These are phyloP conservation scores for Natrix natrix DNA, from an alignment of 2,797 vertebrate genomes.

Conservation along the genomic window DNA sequence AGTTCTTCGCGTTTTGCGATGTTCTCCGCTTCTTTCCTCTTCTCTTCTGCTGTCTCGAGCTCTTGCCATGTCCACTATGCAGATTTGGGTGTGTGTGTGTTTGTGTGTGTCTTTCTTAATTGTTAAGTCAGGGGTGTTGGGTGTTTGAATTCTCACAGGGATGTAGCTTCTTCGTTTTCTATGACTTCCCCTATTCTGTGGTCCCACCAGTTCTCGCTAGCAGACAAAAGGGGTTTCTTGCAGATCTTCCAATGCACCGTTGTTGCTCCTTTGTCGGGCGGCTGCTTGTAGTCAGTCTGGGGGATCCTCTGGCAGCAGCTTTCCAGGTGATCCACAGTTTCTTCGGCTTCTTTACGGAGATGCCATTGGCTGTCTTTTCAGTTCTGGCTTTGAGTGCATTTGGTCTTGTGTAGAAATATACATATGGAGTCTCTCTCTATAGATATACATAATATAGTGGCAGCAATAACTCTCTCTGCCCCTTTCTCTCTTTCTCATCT, in stretches of 20 bases:
- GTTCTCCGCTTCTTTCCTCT: too few relatives aligned
- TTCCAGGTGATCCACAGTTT: neutral
- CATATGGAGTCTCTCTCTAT: neutral
- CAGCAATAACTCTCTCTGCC: too few relatives aligned
- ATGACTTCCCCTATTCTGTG: neutral
- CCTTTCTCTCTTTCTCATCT: too few relatives aligned
- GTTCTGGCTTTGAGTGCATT: neutral
- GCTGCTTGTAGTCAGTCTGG: neutral
- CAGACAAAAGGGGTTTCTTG: neutral
- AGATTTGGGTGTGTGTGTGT: too few relatives aligned
- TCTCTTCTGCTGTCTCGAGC: too few relatives aligned
- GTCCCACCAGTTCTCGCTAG: too few relatives aligned
- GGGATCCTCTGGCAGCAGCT: neutral
- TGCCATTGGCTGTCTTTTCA: neutral
- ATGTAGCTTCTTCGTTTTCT: neutral
- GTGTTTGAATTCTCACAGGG: neutral
- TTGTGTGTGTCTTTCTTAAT: neutral
- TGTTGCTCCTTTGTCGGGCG: neutral
- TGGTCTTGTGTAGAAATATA: neutral
- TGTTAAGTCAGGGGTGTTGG: neutral
- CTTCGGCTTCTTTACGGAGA: neutral
- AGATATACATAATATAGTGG: too few relatives aligned
- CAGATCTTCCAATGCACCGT: neutral
- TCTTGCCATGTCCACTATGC: too few relatives aligned
- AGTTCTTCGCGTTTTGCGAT: too few relatives aligned